Base-by-base conservation (phyloP, 2,888 invertebrate genomes). In the Drosophila subquinaria region DNA sequence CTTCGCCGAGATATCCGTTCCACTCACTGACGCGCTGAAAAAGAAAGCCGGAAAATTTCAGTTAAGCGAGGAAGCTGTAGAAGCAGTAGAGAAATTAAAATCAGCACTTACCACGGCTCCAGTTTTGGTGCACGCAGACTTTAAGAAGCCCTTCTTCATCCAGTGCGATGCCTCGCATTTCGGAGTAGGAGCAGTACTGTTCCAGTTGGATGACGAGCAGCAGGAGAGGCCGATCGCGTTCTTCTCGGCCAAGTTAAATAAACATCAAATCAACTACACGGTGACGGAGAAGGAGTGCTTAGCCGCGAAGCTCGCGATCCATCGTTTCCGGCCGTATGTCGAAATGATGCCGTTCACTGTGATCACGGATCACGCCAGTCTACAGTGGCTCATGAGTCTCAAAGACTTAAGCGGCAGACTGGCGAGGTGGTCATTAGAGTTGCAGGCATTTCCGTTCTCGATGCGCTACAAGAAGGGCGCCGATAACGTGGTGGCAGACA, bases 271-370 rank as follows among this genome's bases (percentile, higher is more conserved):
- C 0, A 69, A 55, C 8, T 60, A 60, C 5, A 38, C 59, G 0
- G 50, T 60, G 0, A 66, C 60, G 5, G 50, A 60, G 11, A 60
- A 42, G 17, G 38, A 53, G 48, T 53, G 53, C 0, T 17, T 65
- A 9, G 65, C 38, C 1, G 59, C 38, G 15, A 15, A 50, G 1
- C 30, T 60, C 10, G 48, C 65, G 0, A 33, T 33, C 33, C 3
- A 40, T 38, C 30, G 36, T 1, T 56, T 56, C 27, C 6, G 15
- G 4, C 48, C 51, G 9, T 27, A 50, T 13, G 9, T 52, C 1
- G 15, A 36, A 1, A 56, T 55, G 6, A 30, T 33, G 43, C n/a
- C 11, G 15, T 30, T 55, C 20, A 23, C 33, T 6, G 15, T 42
- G 5, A 33, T 51, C 1, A 59, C 38, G 8, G 30, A 51, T 20